Base-by-base conservation (phyloP, 2,113 vertebrate species). In the Corythaeola cristata region DNA sequence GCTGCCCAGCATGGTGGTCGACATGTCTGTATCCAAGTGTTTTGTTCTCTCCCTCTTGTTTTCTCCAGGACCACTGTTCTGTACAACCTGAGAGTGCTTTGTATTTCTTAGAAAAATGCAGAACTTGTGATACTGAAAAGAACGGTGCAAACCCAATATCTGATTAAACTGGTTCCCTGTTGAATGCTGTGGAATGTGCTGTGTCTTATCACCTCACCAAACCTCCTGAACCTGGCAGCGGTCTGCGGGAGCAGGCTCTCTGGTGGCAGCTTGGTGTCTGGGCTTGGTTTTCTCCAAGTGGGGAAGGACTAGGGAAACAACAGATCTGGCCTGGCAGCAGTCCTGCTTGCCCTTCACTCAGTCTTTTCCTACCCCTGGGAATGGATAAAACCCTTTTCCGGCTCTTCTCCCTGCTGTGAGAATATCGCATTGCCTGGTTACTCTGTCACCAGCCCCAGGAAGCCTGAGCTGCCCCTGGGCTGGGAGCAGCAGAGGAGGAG, bases 111-210 rank as follows among this genome's bases (percentile, higher is more conserved):
- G 92, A 95, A 87, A 94, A 97, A 97, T 22, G 91, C 96, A 88
- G 77, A 94, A 94, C 56, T 71, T 96, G 97, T 97, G 87, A 93
- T 95, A 83, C 89, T 92, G 92, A 66, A 95, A 92, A 95, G 95
- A 95, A 50, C 4, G 1, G 86, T 89, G 69, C 93, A 95, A 96
- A 94, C 69, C 91, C 68, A 32, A 10, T 95, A 37, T 8, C 92
- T 89, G 91, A 97, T 97, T 97, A 97, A 97, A 97, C 76, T 96
- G 96, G 88, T 95, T 96, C 96, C 90, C 76, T 97, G 88, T 93
- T 74, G 95, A 97, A 95, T 26, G 64, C 90, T 89, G 64, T 96
- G 8, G 6, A 10, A 64, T 58, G 84, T 95, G 82, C 90, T 66
- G 45, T 97, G 89, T 94, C 73, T 94, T 72, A 55, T 94, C 85